phyloP scores from a whole-genome alignment of 2,113 vertebrate genomes.

The Indicator maculatus region DNA sequence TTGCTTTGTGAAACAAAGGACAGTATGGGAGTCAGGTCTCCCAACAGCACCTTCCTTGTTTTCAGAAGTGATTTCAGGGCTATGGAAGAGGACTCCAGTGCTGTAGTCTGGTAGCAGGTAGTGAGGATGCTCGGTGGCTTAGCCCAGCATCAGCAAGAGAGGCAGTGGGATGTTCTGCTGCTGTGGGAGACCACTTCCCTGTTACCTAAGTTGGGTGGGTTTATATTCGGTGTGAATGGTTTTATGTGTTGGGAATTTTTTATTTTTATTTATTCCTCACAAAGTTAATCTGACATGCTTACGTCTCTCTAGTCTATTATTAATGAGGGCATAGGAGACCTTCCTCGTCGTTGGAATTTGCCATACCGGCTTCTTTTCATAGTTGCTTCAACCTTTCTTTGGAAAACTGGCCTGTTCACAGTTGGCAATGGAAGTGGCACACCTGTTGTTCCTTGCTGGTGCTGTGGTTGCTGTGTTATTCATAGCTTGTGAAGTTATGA shows the following conservation, averaged over 20 bases:
- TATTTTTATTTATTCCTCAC: background rate
- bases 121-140: background rate
- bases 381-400: background rate
- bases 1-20: background rate
- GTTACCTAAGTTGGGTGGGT: too few species aligned
- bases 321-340: background rate
- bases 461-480: background rate
- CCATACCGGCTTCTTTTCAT: background rate
- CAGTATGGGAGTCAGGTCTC: rapidly evolving
- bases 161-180: background rate
- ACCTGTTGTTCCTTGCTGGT: background rate
- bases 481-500: background rate
- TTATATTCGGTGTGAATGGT: background rate
- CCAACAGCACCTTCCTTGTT: background rate
- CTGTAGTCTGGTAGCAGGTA: background rate
- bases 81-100: background rate
- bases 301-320: background rate
- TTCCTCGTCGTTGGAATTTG: background rate
- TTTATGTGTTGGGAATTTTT: background rate
- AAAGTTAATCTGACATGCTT: background rate
- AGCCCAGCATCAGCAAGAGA: background rate
- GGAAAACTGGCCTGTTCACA: background rate
- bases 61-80: background rate
- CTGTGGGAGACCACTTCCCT: background rate
- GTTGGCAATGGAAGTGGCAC: background rate